Conservation (phyloP, 2,113 vertebrate species). For the Vulpes lagopus region DNA sequence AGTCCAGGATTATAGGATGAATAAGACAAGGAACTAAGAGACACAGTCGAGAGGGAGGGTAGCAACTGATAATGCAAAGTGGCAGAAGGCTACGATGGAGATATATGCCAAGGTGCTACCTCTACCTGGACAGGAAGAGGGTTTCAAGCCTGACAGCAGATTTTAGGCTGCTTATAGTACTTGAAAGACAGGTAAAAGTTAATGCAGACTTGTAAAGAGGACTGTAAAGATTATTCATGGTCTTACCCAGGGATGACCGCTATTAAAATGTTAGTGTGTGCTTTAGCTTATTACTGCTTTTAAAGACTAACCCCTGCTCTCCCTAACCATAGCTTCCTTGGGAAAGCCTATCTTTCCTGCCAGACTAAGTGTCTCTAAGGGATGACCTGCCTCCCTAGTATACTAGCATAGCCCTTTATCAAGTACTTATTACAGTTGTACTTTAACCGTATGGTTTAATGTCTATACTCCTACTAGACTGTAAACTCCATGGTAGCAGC, state of each 20-base stretch:
- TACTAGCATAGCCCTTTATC: not conserved
- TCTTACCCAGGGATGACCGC: not conserved
- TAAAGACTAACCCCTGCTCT: not conserved
- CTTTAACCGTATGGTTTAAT: not conserved
- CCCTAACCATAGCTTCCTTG: not conserved
- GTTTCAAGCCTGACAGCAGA: not conserved
- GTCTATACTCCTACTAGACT: too few species aligned
- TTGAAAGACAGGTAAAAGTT: not conserved
- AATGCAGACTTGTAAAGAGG: not conserved
- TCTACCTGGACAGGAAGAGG: not conserved
- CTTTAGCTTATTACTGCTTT: not conserved
- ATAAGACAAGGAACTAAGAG: not conserved
- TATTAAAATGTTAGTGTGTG: not conserved
- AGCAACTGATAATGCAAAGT: not conserved
- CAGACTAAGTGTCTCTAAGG: not conserved
- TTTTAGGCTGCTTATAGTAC: not conserved
- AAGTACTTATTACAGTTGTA: not conserved
- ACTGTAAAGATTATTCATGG: not conserved
- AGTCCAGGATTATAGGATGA: not conserved
- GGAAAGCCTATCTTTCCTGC: not conserved
- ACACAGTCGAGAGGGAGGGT: not conserved
- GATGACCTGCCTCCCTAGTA: not conserved
- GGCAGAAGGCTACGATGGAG: not conserved
- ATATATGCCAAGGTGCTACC: not conserved
- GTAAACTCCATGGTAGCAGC: not conserved